Base-by-base conservation (phyloP, 2,113 vertebrate genomes). In the Meles meles region DNA sequence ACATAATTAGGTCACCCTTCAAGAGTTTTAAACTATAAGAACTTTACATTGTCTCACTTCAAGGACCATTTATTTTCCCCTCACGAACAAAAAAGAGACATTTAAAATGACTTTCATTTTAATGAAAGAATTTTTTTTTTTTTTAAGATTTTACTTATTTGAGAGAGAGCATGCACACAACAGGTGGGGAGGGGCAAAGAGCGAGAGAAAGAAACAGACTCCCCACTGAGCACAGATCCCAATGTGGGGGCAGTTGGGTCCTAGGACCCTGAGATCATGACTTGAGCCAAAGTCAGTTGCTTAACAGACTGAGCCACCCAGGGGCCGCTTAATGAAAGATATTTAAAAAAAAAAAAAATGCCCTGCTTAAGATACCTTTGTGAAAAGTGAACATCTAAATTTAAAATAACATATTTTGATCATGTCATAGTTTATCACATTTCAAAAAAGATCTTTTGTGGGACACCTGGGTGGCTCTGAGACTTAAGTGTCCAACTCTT, bases 101-200 rank as follows among this genome's bases (percentile, higher is more conserved):
- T 90, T 94, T 52, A 65, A 84, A 95, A 94, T 96, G 21, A 77
- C 88, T 94, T 91, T 89, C 37, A 88, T n/a, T 86, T 92, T 65
- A 90, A 39, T 90, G 39, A 76, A 94, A 92, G 21, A 21, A 84
- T 17, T 52, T 52, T 52, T 59, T 57, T 7, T 44, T 44, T 55
- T 59, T 69, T 4, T 4, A 69, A 69, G 7, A n/a, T 69, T n/a
- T 69, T 69, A 69, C 34, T 69, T 69, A n/a, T n/a, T 15, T 69
- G 61, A 5, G 27, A 12, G 61, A 23, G 61, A 12, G 27, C 61
- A 63, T 6, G 61, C 61, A 63, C 27, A 29, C 61, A 63, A 29
- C 4, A 29, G 29, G 29, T 65, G 63, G 63, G 67, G 34, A n/a
- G 34, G 34, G 34, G 17, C 67, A n/a, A 27, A 10, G 67, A n/a